Evolutionary conservation across 2,113 vertebrate genomes (phyloP).

Genomic region (Dasyornis broadbenti): DNA sequence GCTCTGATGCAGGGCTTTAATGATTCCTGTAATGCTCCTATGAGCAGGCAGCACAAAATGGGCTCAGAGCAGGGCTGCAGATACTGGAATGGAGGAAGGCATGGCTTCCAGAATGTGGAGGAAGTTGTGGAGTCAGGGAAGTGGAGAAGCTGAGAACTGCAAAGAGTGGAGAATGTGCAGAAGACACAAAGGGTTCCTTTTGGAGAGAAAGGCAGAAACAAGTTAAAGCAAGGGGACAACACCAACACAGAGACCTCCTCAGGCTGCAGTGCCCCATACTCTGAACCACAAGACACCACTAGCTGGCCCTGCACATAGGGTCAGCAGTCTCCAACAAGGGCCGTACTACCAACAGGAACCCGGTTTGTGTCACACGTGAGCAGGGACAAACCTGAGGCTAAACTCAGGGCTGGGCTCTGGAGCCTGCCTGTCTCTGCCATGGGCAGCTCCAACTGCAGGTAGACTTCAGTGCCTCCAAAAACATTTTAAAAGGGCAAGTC

Average conservation of each 20-base stretch:
- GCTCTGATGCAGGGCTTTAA: background rate
- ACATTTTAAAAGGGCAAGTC: background rate
- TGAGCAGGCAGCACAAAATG: background rate
- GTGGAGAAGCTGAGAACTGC: background rate
- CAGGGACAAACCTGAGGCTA: background rate
- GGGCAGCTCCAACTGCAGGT: background rate
- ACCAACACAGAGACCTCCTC: rapidly evolving
- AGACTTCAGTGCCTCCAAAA: background rate
- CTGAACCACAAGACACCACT: rapidly evolving
- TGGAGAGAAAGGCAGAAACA: background rate
- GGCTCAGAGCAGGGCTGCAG: background rate
- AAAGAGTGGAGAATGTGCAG: background rate
- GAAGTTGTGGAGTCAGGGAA: background rate
- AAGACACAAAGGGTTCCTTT: background rate
- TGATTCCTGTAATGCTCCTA: background rate
- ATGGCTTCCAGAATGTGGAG: background rate
- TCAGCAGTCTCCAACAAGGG: no score
- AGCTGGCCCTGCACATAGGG: background rate
- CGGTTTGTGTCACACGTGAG: rapidly evolving
- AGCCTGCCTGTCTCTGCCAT: rapidly evolving
- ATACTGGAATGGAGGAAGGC: background rate
- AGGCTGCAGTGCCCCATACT: rapidly evolving
- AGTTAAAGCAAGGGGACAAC: background rate
- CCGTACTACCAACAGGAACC: background rate
- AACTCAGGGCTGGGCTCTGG: rapidly evolving